These are phyloP conservation scores for Butastur rufipennis DNA, from an alignment of 2,113 vertebrate genomes.

Conservation along the genomic window DNA sequence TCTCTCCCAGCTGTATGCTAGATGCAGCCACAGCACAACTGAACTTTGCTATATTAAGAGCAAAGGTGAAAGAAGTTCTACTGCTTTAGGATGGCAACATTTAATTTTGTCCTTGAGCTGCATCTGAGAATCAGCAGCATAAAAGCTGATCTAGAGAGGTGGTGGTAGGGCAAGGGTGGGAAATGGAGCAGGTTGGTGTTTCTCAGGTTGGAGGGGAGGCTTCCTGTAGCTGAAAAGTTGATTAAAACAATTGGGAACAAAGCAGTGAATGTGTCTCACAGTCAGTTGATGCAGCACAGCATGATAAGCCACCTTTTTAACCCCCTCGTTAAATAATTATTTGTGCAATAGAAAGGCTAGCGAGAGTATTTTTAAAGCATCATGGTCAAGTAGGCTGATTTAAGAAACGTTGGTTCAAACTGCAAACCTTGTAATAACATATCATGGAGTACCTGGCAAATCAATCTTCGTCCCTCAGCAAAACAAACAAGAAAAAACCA, in stretches of 20 bases:
- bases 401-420: background rate
- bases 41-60: background rate
- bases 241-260: background rate
- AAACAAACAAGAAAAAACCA: background rate
- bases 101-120: background rate
- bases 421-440: background rate
- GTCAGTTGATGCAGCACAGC: background rate
- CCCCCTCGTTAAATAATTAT: background rate
- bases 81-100: background rate
- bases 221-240: background rate
- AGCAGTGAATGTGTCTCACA: fast-evolving
- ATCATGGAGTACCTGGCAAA: background rate
- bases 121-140: background rate
- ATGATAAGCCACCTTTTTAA: background rate
- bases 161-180: background rate
- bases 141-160: background rate
- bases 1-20: background rate
- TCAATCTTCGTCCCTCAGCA: background rate
- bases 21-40: fast-evolving
- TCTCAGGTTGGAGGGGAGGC: background rate
- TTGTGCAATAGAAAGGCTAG: background rate
- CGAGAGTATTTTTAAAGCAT: background rate
- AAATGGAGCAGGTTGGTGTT: background rate
- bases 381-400: background rate
- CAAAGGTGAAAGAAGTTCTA: background rate